Evolutionary conservation across 30 jellyfish, hydroid and myxozoan species (phyloP).

Genomic region (Hydra vulgaris): DNA sequence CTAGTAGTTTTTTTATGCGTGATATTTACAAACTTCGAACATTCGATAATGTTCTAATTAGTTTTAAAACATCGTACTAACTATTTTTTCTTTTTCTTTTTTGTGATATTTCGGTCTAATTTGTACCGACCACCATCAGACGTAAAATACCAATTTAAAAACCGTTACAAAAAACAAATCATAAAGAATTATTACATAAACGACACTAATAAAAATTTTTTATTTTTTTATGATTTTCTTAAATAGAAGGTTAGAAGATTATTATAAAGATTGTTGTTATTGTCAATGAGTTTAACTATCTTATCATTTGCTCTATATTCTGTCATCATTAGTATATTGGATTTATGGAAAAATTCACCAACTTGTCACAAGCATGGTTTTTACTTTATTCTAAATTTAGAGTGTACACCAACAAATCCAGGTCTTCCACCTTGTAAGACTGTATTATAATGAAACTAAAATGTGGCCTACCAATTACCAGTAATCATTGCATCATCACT

Average conservation of each 20-base stretch:
- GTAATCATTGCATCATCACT: not conserved
- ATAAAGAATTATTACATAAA: no score
- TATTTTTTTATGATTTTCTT: no score
- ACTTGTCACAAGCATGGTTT: not conserved
- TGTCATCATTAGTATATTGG: not conserved
- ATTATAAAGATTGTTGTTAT: not conserved
- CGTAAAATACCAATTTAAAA: no score
- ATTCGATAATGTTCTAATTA: no score
- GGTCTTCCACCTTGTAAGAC: not conserved
- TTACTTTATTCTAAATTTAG: not conserved
- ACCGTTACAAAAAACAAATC: no score
- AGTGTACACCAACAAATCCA: not conserved
- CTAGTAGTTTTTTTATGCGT: no score
- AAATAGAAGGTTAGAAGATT: slow-evolving; percentile 2
- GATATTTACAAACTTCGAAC: no score
- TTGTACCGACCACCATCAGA: no score
- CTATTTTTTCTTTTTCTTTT: no score
- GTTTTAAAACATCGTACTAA: no score
- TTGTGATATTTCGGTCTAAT: no score
- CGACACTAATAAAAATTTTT: no score
- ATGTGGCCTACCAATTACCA: not conserved
- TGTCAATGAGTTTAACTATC: not conserved
- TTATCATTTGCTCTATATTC: not conserved
- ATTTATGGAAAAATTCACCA: not conserved
- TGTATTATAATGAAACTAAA: not conserved